Base-by-base conservation (phyloP, 2,888 invertebrate genomes). In the Chloroclysta siterata region DNA sequence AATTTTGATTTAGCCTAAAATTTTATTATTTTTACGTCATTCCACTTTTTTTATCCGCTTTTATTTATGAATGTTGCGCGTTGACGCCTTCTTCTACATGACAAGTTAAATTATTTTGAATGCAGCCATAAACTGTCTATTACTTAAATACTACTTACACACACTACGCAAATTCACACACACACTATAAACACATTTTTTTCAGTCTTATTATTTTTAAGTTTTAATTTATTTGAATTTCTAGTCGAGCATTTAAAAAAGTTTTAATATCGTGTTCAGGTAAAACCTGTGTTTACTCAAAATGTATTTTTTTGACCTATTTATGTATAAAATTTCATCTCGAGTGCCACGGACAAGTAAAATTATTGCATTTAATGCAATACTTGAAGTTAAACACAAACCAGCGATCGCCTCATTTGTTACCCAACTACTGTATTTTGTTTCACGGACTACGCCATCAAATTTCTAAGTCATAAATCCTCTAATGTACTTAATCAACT, bases 331-430 rank as follows among this genome's bases (percentile, higher is more conserved):
- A 48, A 15, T n/a, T 36, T 61, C 14, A 41, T 59, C 42, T 56
- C 47, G 28, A 39, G 60, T 60, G 64, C 64, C 60, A 60, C 48
- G 13, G 48, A 29, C 41, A 46, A 53, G 36, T 47, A 47, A 56
- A 33, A 51, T 13, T 44, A 15, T 17, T 48, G 53, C 44, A 61
- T 61, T 14, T 15, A 55, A 61, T 55, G 50, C 50, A 50, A 44
- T 44, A 14, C 44, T 15, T 15, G 15, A n/a, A 44, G 15, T 15
- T 14, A 41, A 7, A 44, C 44, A 44, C 14, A 41, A 14, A 14
- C 11, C 11, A 11, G 17, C 36, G 36, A 10, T 1, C 11, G 10
- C 46, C 14, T 14, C 15, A 0, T 17, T 22, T 44, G 14, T 44
- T 14, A 44, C 44, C 7, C 15, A 15, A 33, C 5, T 1, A 5